These are phyloP conservation scores for Steinernema khuongi DNA, from an alignment of 1,140 invertebrate genomes.

Conservation along the genomic window DNA sequence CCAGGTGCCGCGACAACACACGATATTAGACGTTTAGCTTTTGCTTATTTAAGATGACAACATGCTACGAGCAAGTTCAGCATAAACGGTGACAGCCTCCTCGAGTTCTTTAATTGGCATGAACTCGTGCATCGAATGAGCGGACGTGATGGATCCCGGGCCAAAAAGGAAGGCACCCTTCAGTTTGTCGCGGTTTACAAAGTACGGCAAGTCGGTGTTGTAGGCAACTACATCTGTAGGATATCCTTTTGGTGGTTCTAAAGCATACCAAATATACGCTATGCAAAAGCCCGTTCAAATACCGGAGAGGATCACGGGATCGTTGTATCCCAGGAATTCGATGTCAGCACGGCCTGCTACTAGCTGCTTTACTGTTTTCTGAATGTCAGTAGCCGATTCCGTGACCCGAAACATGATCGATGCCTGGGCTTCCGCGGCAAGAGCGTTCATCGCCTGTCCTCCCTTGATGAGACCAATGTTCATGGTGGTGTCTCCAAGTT, in stretches of 20 bases:
- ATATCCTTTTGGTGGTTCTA: constrained; percentile 40
- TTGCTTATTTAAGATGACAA: too few species aligned
- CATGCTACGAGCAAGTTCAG: constrained; percentile 25
- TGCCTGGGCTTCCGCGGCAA: constrained; percentile 40
- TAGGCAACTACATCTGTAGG: constrained; percentile 36
- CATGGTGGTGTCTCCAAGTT: constrained; percentile 32
- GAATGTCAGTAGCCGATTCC: constrained; percentile 32
- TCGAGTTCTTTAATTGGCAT: constrained; percentile 42
- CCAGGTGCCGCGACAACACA: too few species aligned
- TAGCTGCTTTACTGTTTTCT: constrained; percentile 23
- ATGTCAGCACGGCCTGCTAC: constrained; percentile 29
- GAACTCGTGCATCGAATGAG: constrained; percentile 44
- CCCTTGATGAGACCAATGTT: constrained; percentile 45
- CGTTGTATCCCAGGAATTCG: constrained; percentile 37
- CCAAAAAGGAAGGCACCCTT: constrained; percentile 47
- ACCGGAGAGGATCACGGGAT: constrained; percentile 40
- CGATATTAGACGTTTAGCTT: too few species aligned
- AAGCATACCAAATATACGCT: too few species aligned
- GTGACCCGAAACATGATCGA: constrained; percentile 43
- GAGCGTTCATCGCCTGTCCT: constrained; percentile 46
- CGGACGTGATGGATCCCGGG: constrained; percentile 47
- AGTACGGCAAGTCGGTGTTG: constrained; percentile 50
- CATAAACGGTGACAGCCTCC: constrained; percentile 34
- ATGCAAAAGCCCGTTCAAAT: too few species aligned
- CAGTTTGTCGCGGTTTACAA: constrained; percentile 29